Evolutionary conservation across 2,888 invertebrate species (phyloP), one percentile per base, ranked within the genome.

Genomic region (Meloe dianella): DNA sequence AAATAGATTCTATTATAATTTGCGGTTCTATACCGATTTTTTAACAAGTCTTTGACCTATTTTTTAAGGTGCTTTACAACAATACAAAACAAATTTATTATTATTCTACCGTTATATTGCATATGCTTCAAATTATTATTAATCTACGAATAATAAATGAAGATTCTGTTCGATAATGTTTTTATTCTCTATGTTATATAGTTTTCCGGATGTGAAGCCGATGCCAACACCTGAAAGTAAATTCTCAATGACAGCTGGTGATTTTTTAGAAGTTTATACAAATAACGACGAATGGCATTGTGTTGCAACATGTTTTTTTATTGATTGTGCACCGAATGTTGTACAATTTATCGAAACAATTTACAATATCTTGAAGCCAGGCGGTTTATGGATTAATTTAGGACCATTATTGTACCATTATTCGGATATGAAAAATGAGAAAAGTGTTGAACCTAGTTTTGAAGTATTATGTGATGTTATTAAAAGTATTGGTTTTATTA

Each of bases 261-360:
- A 98, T 82, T 99, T 98, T 80, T 85, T 97, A 17, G 96, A 97
- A 86, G 95, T 96, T 9, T 93, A 93, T 80, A 90, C 87, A 1
- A 87, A 88, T 51, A 78, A 85, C 56, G 89, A 91, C 69, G 87
- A 90, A 61, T 97, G 97, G 93, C 91, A 97, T 79, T 96, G 95
- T 80, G 91, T 99, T 0, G 94, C 95, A 0, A 97, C 98, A 0
- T 97, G 98, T 75, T 99, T 99, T 85, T 99, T 99, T 83, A 94
- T 99, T 64, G 99, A 99, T 85, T 99, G 99, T 78, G 98, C 98
- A 0, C 94, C 95, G 67, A 99, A 99, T 82, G 92, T 98, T 20
- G 92, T 98, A 4, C 92, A 94, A 78, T 98, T 98, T 79, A 91
- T 99, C 35, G 96, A 98, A 85, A 90, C 92, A 59, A 98, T 98